phyloP scores from a whole-genome alignment of 2,797 vertebrate genomes.

The Takifugu rubripes region DNA sequence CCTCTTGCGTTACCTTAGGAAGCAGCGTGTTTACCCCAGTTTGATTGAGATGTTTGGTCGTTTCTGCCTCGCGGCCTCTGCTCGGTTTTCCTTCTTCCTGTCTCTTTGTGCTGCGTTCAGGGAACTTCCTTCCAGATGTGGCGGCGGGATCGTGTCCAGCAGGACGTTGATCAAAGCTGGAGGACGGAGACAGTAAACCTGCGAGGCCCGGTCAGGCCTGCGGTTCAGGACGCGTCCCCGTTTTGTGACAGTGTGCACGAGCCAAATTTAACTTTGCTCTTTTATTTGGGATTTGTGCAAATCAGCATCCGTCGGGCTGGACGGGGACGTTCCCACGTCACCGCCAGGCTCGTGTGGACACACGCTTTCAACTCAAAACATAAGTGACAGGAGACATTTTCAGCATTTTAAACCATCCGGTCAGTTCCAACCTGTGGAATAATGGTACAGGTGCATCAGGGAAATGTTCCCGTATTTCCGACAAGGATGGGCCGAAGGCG shows the following conservation, averaged over 20 bases:
- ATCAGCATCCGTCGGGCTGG: constrained; percentile 12
- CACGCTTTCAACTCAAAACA: too few relatives aligned
- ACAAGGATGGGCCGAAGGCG: too few relatives aligned
- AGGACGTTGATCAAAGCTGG: constrained; percentile 60
- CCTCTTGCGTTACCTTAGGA: constrained; percentile 30
- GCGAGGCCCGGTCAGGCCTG: constrained; percentile 55
- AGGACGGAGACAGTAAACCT: constrained; percentile 40
- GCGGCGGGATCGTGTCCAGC: constrained; percentile 33
- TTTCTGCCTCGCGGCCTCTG: constrained; percentile 33
- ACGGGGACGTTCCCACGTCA: too few relatives aligned
- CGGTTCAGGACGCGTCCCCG: constrained; percentile 11
- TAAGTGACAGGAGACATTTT: too few relatives aligned
- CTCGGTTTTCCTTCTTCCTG: constrained; percentile 63
- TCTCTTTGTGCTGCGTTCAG: constrained; percentile 39
- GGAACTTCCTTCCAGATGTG: constrained; percentile 69
- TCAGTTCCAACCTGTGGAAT: too few relatives aligned
- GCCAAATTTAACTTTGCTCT: constrained; percentile 13
- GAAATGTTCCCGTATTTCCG: too few relatives aligned
- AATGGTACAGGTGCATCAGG: too few relatives aligned
- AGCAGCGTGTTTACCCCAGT: constrained; percentile 36
- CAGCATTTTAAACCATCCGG: too few relatives aligned
- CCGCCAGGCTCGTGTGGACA: too few relatives aligned
- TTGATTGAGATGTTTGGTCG: constrained; percentile 72
- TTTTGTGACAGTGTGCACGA: constrained; percentile 15
- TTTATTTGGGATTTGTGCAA: constrained; percentile 5